Percentiles rank a stretch among this genome's conserved stretches.
Evolutionary conservation across 2,888 invertebrate species (phyloP).

Genomic region (Pyrgus malvae): DNA sequence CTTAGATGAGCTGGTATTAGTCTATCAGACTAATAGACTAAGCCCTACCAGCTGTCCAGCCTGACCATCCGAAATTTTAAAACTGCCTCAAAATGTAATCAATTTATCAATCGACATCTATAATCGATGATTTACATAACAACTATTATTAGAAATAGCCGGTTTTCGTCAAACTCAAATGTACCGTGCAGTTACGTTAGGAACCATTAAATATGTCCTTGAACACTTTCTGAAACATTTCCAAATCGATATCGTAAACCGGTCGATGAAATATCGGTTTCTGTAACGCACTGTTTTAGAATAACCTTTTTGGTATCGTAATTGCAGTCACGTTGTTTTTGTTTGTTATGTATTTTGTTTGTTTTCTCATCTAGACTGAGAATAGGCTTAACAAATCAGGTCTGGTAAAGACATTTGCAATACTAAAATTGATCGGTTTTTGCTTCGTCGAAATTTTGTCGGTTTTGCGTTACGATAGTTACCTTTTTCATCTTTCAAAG

Average conservation of each 20-base stretch:
- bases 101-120: neutral
- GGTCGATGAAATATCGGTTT: slow-evolving; percentile 29
- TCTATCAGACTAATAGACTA: too few species aligned
- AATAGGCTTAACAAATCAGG: too few species aligned
- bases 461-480: too few species aligned
- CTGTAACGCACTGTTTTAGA: slow-evolving; percentile 19
- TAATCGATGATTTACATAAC: slow-evolving; percentile 17
- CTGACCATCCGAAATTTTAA: too few species aligned
- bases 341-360: slow-evolving; percentile 7
- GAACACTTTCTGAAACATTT: slow-evolving; percentile 41
- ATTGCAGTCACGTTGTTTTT: slow-evolving; percentile 4
- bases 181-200: slow-evolving; percentile 33
- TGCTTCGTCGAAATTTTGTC: too few species aligned
- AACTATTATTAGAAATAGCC: slow-evolving; percentile 12
- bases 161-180: slow-evolving; percentile 19
- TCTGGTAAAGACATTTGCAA: too few species aligned
- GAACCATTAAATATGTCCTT: slow-evolving; percentile 43
- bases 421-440: too few species aligned
- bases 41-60: too few species aligned
- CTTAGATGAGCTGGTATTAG: too few species aligned
- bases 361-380: too few species aligned
- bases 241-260: slow-evolving; percentile 37
- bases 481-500: too few species aligned
- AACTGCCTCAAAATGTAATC: too few species aligned
- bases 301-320: slow-evolving; percentile 7